Evolutionary conservation across 2,113 vertebrate genomes (phyloP), one percentile per base, ranked within the genome.

Genomic region (Paramormyrops kingsleyae): DNA sequence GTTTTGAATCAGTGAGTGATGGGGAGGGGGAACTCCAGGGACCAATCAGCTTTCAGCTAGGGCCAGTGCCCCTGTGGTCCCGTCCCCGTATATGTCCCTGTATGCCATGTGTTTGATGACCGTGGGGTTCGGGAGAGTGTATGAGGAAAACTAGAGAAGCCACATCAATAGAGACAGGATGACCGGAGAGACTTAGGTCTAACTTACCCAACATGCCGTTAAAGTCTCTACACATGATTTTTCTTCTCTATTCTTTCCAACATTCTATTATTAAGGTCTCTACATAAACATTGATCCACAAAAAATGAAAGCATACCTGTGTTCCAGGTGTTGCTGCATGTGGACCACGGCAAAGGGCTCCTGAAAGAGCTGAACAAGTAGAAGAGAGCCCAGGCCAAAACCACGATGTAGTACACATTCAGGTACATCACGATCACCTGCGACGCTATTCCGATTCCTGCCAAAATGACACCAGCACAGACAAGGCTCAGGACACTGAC

Each of bases 371-470:
- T 97, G 92, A 96, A 96, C 5, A 99, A 93, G 92, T 99, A 99
- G 92, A 99, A 97, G 31, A 98, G 91, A 0, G 96, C 96, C 98
- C 98, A 99, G 88, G 97, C 95, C 15, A 99, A 93, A 88, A 99
- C 94, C 89, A 99, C 90, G 7, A 99, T 97, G 93, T 98, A 99
- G 94, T 98, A 99, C 91, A 98, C 66, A 90, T 97, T 98, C 90
- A 97, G 50, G 89, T 97, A 99, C 3, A 93, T 88, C 74, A 97
- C 96, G 0, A 98, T 97, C 87, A 99, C 94, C 91, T 97, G 97
- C 9, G 97, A 96, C 0, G 97, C 97, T 88, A 98, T 93, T 0
- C 99, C 98, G 24, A 99, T 92, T 83, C 98, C 98, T 99, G 91
- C 17, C 10, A 42, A 13, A 53, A 35, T 27, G n/a, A 66, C 59